Conservation (phyloP, 2,113 vertebrate species). For the Parus major region DNA sequence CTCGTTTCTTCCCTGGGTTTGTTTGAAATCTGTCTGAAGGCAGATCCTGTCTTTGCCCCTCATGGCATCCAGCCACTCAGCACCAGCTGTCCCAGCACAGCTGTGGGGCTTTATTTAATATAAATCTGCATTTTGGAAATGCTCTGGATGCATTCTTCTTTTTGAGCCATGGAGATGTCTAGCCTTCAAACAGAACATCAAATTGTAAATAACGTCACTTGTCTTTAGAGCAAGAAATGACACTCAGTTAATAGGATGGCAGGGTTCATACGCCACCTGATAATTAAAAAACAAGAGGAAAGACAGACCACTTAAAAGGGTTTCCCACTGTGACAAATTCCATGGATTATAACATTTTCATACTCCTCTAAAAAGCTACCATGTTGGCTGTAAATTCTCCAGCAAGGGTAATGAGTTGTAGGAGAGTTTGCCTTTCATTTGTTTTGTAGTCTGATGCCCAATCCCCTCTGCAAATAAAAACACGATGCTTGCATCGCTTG, state of each 20-base stretch:
- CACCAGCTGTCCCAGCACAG: not conserved
- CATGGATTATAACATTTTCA: not conserved
- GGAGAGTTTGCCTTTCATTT: not conserved
- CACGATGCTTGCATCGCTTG: not conserved
- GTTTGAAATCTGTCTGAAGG: not conserved
- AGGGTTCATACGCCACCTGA: not conserved
- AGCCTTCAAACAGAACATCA: not conserved
- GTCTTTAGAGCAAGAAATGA: not conserved
- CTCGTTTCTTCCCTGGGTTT: fast-evolving
- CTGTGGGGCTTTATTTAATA: not conserved
- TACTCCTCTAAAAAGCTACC: not conserved
- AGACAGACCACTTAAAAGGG: slow-evolving; percentile 10
- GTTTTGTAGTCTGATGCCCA: not conserved
- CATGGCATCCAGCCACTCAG: not conserved
- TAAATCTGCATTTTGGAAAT: not conserved
- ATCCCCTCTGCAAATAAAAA: not conserved
- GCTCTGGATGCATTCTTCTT: not conserved
- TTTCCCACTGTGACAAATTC: slow-evolving; percentile 22
- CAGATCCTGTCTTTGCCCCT: not conserved
- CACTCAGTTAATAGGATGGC: not conserved
- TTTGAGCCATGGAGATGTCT: not conserved
- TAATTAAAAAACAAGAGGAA: slow-evolving; percentile 49
- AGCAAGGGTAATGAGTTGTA: not conserved
- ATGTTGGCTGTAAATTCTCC: not conserved
- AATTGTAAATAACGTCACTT: not conserved